Base-by-base conservation (phyloP, 2,888 invertebrate species). In the Yponomeuta sedellus region DNA sequence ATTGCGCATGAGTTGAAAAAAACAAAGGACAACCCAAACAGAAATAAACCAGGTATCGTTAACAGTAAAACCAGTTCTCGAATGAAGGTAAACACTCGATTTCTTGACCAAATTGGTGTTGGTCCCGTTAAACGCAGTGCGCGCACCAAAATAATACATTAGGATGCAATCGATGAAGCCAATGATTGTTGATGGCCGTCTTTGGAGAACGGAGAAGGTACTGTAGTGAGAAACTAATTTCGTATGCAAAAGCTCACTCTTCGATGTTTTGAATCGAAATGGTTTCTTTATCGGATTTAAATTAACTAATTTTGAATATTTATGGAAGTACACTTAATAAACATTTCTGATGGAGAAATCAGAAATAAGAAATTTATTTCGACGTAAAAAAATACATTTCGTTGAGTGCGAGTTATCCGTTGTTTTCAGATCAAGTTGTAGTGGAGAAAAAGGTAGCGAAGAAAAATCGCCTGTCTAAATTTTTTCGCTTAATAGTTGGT, bases 111-210 rank as follows among this genome's bases (percentile, higher is more conserved):
- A 63, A 63, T 63, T 63, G 20, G 65, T 40, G 16, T 5, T 69
- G 69, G 77, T 86, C 75, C 88, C 88, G 88, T 88, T 88, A 85
- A 81, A 81, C 79, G 84, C 74, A 82, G 77, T 77, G 80, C 74
- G 79, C 75, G 77, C 74, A 76, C 77, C 79, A 77, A 80, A 79
- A 80, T 77, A 77, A 74, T 70, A 72, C 79, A 85, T 86, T 85
- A 81, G 74, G 75, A 88, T 83, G 80, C 87, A 73, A 73, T 73
- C 70, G 77, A 74, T 72, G 80, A 80, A 75, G 72, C 73, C 81
- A 74, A 79, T 76, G 77, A 80, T 58, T 68, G 67, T 68, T 69
- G 66, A 69, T 63, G 64, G 65, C 70, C 70, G 61, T 68, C 70
- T 67, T 67, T 61, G 66, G 70, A 61, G 66, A 65, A 66, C 59